Base-by-base conservation (phyloP, 1,140 invertebrate species). In the Cydia strobilella region DNA sequence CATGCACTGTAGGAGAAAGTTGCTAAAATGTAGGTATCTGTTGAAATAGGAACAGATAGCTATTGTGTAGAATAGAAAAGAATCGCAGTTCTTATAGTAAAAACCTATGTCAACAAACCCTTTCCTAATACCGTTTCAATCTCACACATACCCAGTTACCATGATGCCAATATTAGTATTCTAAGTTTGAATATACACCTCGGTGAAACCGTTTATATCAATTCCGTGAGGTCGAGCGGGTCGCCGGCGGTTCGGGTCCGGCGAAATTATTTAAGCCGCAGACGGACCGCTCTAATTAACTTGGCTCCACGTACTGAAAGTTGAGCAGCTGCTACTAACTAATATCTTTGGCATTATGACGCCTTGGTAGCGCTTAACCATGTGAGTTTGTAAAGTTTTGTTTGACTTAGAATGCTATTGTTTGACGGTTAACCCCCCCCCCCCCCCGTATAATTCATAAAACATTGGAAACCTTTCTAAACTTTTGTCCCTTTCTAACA, bases 251-350 rank as follows among this genome's bases (percentile, higher is more conserved):
- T 51, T 12, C 45, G 74, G 66, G 51, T 75, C 45, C 74, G 45
- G 27, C 42, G 82, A 80, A 84, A 82, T 87, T 87, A 89, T 87
- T 87, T 83, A 84, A 88, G 85, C 85, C 84, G 77, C 87, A 84
- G 76, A 72, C 78, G 80, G 79, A 84, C 84, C 80, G 82, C 83
- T 86, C 84, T 88, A 87, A 89, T 88, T 88, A 88, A 89, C 84
- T 89, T 86, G 76, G 82, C 83, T 80, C 78, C 82, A 77, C 81
- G 78, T 78, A 82, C 78, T 75, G 77, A 80, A 78, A 81, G 78
- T 81, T 74, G 72, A 81, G 48, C 87, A 88, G 84, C 84, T 87
- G 86, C 80, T 85, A 76, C 79, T 79, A 82, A 81, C 79, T 80
- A 81, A 84, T 82, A 75, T 75, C 74, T 76, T 75, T 76, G 75